phyloP scores from a whole-genome alignment of 1,140 invertebrate genomes.

The Leptoteleia sp. region DNA sequence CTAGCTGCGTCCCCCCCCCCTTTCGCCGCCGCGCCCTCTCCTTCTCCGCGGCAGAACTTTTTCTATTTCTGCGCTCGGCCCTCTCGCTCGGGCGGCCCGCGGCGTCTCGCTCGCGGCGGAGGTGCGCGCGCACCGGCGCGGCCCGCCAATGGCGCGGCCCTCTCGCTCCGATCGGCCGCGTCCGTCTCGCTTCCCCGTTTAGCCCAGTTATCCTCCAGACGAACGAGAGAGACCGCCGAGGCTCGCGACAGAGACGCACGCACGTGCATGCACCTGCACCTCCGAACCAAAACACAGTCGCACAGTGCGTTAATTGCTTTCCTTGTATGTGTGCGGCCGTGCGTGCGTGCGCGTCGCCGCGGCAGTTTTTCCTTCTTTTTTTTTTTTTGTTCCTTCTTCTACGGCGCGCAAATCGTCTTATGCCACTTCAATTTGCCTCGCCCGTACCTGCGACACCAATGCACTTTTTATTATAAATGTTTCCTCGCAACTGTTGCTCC shows the following conservation, averaged over 20 bases:
- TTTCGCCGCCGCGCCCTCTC: constrained; percentile 15
- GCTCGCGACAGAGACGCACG: constrained; percentile 35
- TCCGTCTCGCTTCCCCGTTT: constrained; percentile 38
- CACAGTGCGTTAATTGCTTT: constrained; percentile 62
- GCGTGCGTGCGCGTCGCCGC: constrained; percentile 6
- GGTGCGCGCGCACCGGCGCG: constrained; percentile 3
- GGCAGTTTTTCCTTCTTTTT: constrained; percentile 23
- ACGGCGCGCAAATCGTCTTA: constrained; percentile 1
- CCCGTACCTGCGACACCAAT: constrained; percentile 12
- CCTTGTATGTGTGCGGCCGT: constrained; percentile 9
- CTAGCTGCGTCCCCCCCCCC: too few relatives aligned
- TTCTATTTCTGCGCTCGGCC: constrained; percentile 45
- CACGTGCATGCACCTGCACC: constrained; percentile 64
- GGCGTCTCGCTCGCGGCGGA: constrained; percentile 20
- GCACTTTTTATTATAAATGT: constrained; percentile 31
- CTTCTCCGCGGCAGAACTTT: constrained; percentile 37
- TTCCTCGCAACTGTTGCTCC: constrained; percentile 12
- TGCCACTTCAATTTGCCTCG: constrained; percentile 8
- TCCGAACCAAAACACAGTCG: constrained; percentile 61
- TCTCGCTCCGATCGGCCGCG: constrained; percentile 19
- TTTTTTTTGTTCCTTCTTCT: too few relatives aligned
- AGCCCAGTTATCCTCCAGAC: constrained; percentile 64
- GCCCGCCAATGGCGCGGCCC: constrained; percentile 7
- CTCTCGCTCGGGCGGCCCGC: constrained; percentile 21
- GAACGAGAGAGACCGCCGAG: constrained; percentile 18